Conservation (phyloP, 1,140 invertebrate genomes). For the Anastrepha ludens region DNA sequence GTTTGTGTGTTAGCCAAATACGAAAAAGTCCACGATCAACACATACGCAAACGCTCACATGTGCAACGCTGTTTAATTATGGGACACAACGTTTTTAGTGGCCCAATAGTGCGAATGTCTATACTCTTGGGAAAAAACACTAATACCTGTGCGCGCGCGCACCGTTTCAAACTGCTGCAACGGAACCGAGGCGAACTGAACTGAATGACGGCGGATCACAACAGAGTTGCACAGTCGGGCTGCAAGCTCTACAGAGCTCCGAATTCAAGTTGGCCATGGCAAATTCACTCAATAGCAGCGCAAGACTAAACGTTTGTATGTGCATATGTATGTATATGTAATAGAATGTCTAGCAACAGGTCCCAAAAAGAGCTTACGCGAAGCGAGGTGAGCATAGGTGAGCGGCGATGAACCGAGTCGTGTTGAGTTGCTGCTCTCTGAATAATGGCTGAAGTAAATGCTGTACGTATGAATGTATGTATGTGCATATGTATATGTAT, state of each 20-base stretch:
- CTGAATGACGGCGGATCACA: background rate
- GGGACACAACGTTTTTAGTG: background rate
- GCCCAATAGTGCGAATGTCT: background rate
- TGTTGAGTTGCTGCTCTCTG: background rate
- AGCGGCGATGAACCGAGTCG: conserved; percentile 22
- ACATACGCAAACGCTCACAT: background rate
- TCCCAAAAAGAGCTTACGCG: conserved; percentile 18
- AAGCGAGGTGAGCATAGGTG: background rate
- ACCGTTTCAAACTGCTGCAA: conserved; percentile 40
- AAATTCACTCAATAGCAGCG: conserved; percentile 26
- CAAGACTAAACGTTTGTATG: background rate
- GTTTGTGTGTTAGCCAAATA: background rate
- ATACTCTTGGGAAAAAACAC: conserved; percentile 10
- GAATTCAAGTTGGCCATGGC: conserved; percentile 34
- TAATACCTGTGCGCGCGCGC: conserved; percentile 13
- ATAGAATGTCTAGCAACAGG: background rate
- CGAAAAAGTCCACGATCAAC: background rate
- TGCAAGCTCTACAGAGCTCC: conserved; percentile 19
- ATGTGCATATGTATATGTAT: background rate
- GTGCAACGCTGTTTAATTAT: conserved; percentile 7
- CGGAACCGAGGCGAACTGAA: conserved; percentile 3
- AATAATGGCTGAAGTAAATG: background rate
- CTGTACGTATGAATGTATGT: no score
- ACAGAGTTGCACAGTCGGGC: background rate
- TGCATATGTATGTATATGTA: background rate